phyloP scores from a whole-genome alignment of 2,888 invertebrate genomes.

The Limnephilus lunatus region DNA sequence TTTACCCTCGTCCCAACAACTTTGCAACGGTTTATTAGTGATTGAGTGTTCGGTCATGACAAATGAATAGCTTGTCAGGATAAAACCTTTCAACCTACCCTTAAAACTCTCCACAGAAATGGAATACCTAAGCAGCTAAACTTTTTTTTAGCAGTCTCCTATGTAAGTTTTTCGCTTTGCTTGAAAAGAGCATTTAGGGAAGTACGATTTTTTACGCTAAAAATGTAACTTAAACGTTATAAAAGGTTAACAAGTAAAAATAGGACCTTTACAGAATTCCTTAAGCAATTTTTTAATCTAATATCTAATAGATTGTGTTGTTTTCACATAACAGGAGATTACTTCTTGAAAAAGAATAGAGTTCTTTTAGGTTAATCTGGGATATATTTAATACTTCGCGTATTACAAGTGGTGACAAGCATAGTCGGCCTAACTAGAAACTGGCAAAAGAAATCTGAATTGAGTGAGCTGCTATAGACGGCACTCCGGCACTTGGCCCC shows the following conservation, averaged over 20 bases:
- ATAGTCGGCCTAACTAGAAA: too few relatives aligned
- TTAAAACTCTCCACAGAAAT: background rate
- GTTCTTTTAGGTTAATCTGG: too few relatives aligned
- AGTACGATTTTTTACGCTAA: background rate
- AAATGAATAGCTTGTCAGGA: background rate
- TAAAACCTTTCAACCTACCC: background rate
- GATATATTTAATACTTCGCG: too few relatives aligned
- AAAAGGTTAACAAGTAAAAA: background rate
- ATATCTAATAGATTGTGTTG: too few relatives aligned
- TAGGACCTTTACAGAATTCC: background rate
- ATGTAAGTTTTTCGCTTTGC: background rate
- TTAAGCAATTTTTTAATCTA: too few relatives aligned
- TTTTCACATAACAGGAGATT: too few relatives aligned
- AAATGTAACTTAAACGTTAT: background rate
- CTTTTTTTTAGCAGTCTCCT: background rate
- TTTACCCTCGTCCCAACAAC: background rate
- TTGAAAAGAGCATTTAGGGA: background rate
- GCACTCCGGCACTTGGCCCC: too few relatives aligned
- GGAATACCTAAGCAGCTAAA: background rate
- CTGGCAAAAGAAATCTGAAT: too few relatives aligned
- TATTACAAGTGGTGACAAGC: too few relatives aligned
- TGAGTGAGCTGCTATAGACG: too few relatives aligned
- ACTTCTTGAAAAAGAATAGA: too few relatives aligned
- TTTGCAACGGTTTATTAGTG: background rate
- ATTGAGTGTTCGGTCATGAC: slow-evolving; percentile 2